phyloP scores from a whole-genome alignment of 2,797 vertebrate genomes.

The Kryptolebias ocellatus region DNA sequence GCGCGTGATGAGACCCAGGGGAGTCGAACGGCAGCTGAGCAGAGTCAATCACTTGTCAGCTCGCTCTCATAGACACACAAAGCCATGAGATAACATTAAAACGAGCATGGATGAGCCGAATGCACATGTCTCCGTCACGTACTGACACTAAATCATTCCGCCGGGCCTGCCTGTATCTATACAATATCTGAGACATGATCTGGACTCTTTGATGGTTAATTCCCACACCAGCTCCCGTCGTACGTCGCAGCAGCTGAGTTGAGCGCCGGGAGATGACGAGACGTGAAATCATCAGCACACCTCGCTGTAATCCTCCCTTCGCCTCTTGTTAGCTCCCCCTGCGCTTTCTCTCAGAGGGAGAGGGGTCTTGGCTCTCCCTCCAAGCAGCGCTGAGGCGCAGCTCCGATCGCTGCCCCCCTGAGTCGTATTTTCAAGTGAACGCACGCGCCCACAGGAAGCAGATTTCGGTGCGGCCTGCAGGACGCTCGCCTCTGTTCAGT shows the following conservation, averaged over 20 bases:
- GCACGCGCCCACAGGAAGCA: conserved; percentile 26
- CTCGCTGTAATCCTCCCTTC: conserved; percentile 54
- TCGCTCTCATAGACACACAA: conserved; percentile 23
- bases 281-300: conserved; percentile 57
- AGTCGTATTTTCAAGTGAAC: not conserved
- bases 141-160: conserved; percentile 23
- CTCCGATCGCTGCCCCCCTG: not conserved
- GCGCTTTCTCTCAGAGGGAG: not conserved
- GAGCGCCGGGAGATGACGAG: conserved; percentile 52
- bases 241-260: conserved; percentile 54
- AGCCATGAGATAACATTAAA: conserved; percentile 14
- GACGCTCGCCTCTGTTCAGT: conserved; percentile 60
- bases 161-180: conserved; percentile 33
- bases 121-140: conserved; percentile 1
- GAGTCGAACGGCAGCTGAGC: conserved; percentile 54
- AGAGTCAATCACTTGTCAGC: conserved; percentile 51
- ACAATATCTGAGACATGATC: conserved; percentile 36
- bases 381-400: conserved; percentile 14
- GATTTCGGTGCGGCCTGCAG: conserved; percentile 39
- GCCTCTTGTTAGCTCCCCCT: conserved; percentile 18
- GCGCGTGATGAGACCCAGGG: conserved; percentile 64
- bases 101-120: not conserved
- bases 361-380: conserved; percentile 38
- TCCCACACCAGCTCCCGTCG: conserved; percentile 45
- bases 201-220: conserved; percentile 59